These are phyloP conservation scores for Lagorchestes hirsutus DNA, from an alignment of 2,797 vertebrate genomes.

Conservation along the genomic window DNA sequence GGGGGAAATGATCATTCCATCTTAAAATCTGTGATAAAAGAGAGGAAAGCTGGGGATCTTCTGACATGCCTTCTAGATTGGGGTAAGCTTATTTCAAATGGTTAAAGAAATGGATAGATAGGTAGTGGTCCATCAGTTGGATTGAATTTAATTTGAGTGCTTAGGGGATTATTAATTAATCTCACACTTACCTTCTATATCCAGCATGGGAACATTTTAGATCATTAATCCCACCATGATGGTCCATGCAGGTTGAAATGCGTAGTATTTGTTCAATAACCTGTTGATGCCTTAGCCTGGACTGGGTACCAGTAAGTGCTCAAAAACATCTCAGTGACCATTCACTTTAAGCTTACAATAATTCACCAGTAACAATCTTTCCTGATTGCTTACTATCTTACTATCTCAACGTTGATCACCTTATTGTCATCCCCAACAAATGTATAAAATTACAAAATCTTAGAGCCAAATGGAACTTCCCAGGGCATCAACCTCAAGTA, in stretches of 20 bases:
- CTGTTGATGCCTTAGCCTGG: background rate
- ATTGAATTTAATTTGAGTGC: background rate
- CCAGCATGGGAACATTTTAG: background rate
- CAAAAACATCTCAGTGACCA: background rate
- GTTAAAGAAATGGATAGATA: background rate
- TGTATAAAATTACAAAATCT: background rate
- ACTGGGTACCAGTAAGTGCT: background rate
- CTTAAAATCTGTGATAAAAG: background rate
- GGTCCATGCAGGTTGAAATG: background rate
- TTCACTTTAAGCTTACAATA: background rate
- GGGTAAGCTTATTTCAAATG: background rate
- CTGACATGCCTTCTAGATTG: background rate
- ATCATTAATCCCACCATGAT: background rate
- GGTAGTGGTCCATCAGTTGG: background rate
- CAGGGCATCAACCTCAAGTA: background rate
- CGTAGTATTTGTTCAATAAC: background rate
- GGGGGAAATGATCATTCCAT: background rate
- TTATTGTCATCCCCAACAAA: slow-evolving; percentile 84
- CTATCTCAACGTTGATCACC: slow-evolving; percentile 84
- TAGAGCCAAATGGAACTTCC: background rate
- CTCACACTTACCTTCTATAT: background rate
- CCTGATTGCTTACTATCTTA: slow-evolving; percentile 79
- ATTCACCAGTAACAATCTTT: background rate
- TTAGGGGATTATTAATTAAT: background rate
- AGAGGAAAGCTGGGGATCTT: background rate